A percentile compares a stretch with the other conserved stretches of the same genome.
phyloP scores from a whole-genome alignment of 2,888 invertebrate species.

The Drosophila pullipes region DNA sequence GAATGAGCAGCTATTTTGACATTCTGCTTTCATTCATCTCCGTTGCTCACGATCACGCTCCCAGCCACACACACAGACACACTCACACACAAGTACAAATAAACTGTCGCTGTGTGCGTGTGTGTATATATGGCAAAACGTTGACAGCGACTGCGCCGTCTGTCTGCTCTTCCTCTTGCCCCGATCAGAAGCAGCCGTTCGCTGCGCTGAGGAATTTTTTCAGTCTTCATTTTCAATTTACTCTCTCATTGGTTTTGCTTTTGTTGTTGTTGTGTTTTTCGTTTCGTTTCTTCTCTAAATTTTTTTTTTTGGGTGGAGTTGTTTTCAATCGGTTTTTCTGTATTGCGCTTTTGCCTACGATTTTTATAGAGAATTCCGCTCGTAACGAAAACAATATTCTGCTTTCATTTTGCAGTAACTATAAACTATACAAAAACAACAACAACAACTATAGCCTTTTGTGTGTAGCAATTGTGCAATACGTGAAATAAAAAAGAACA shows the following conservation, averaged over 20 bases:
- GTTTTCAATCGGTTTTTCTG: conserved; percentile 68
- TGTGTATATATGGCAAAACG: conserved; percentile 47
- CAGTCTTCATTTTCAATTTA: conserved; percentile 65
- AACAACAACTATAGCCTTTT: conserved; percentile 42
- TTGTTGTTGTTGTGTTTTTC: conserved; percentile 51
- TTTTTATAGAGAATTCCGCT: conserved; percentile 39
- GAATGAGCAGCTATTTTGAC: conserved; percentile 70
- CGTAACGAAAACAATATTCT: conserved; percentile 45
- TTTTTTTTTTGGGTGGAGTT: conserved; percentile 72
- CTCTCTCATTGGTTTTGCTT: conserved; percentile 47
- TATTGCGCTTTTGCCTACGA: conserved; percentile 41
- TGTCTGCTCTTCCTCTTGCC: conserved; percentile 46
- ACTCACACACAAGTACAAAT: conserved; percentile 38
- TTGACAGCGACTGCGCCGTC: conserved; percentile 53
- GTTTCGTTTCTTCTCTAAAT: conserved; percentile 49
- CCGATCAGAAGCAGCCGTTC: conserved; percentile 52
- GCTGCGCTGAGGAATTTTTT: conserved; percentile 73
- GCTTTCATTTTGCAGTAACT: conserved; percentile 53
- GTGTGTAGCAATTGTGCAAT: conserved; percentile 71
- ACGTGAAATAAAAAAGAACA: conserved; percentile 44
- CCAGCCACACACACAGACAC: conserved; percentile 30
- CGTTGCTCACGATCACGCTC: conserved; percentile 67
- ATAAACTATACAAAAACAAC: conserved; percentile 35
- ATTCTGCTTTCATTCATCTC: conserved; percentile 79
- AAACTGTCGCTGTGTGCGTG: conserved; percentile 38